Conservation (phyloP, 2,797 vertebrate genomes). For the Sebastes alutus region DNA sequence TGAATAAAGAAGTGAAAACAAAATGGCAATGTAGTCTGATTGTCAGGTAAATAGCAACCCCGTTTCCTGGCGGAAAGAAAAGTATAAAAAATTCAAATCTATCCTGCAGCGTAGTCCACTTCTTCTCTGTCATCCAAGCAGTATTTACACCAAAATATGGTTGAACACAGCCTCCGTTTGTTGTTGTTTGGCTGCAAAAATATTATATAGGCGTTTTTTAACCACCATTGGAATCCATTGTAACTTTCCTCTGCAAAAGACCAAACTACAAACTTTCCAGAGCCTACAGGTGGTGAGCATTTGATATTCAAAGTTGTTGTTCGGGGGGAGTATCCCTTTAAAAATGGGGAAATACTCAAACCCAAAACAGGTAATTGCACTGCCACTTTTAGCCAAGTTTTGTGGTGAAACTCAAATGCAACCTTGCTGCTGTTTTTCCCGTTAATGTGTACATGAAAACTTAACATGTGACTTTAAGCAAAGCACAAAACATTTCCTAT, state of each 20-base stretch:
- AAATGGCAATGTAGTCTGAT: background rate
- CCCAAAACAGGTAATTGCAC: slow-evolving; percentile 57
- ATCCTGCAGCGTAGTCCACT: too few species aligned
- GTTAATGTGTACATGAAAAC: slow-evolving; percentile 8
- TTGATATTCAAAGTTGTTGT: slow-evolving; percentile 5
- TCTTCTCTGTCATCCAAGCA: background rate
- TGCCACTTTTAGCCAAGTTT: slow-evolving; percentile 63
- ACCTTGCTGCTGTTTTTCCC: slow-evolving; percentile 22
- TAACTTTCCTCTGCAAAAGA: background rate
- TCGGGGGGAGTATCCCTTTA: background rate
- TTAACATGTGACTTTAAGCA: slow-evolving; percentile 16
- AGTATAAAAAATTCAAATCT: background rate
- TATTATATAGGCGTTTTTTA: background rate
- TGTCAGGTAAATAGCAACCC: background rate
- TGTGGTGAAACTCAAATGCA: slow-evolving; percentile 11
- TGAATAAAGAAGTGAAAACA: background rate
- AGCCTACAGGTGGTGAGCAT: background rate
- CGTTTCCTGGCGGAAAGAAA: background rate
- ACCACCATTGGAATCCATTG: background rate
- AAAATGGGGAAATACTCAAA: background rate
- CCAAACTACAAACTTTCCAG: background rate
- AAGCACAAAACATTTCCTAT: slow-evolving; percentile 70
- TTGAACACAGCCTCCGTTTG: background rate
- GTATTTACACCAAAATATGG: background rate
- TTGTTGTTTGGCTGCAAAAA: background rate